phyloP scores from a whole-genome alignment of 2,113 vertebrate genomes.

The Lophochroa leadbeateri region DNA sequence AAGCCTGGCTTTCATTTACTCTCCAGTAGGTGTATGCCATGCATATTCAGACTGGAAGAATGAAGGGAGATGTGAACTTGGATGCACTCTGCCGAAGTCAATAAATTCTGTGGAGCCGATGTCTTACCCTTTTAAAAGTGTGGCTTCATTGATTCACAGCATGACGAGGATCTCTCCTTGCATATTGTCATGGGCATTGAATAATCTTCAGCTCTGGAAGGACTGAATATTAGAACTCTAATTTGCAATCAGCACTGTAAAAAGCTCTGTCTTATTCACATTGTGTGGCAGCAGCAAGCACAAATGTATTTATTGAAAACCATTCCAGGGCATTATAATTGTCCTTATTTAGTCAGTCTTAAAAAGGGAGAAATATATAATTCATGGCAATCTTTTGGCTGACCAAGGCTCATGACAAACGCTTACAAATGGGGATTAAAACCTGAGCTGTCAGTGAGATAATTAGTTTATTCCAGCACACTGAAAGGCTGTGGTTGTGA shows the following conservation, averaged over 20 bases:
- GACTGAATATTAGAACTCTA: slow-evolving; percentile 14
- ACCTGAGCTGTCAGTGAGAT: slow-evolving; percentile 53
- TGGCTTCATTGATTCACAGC: not conserved
- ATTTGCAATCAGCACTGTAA: slow-evolving; percentile 42
- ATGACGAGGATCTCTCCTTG: not conserved
- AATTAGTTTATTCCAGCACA: slow-evolving; percentile 64
- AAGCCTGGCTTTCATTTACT: slow-evolving; percentile 1
- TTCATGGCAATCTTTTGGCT: slow-evolving; percentile 34
- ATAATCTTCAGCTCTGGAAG: not conserved
- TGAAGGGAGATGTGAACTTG: not conserved
- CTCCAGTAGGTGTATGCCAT: not conserved
- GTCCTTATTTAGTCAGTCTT: slow-evolving; percentile 59
- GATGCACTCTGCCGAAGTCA: not conserved
- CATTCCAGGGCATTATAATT: slow-evolving; percentile 40
- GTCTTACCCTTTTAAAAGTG: not conserved
- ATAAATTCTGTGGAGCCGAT: not conserved
- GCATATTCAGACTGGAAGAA: not conserved
- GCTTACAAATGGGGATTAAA: slow-evolving; percentile 56
- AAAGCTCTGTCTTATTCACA: slow-evolving; percentile 31
- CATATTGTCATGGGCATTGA: not conserved
- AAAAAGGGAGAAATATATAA: slow-evolving; percentile 55
- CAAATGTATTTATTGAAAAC: slow-evolving; percentile 43
- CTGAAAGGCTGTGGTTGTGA: slow-evolving; percentile 43
- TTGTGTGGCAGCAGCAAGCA: slow-evolving; percentile 30
- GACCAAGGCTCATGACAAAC: slow-evolving; percentile 51